phyloP scores from a whole-genome alignment of 2,113 vertebrate species.

The Fregata magnificens region DNA sequence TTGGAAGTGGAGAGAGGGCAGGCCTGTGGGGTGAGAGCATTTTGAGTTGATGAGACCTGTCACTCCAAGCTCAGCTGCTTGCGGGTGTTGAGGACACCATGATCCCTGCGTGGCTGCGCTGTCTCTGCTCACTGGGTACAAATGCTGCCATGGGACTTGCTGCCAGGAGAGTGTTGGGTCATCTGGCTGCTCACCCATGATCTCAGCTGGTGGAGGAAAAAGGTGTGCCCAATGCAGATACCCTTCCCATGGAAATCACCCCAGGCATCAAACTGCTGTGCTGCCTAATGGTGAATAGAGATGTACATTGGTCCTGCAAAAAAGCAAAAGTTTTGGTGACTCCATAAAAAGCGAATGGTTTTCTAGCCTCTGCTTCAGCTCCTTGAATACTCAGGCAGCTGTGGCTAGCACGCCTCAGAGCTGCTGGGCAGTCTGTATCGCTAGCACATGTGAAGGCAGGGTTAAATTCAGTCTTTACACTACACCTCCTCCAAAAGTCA shows the following conservation, averaged over 20 bases:
- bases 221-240: fast-evolving
- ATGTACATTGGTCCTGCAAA: fast-evolving
- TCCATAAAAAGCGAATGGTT: background rate
- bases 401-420: background rate
- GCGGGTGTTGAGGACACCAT: background rate
- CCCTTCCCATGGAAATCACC: background rate
- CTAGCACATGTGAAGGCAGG: background rate
- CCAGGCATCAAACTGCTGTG: background rate
- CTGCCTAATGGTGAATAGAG: background rate
- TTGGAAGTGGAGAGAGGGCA: background rate
- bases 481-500: background rate
- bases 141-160: background rate
- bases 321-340: background rate
- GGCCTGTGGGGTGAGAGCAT: background rate
- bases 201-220: background rate
- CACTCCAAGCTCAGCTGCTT: background rate
- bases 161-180: fast-evolving
- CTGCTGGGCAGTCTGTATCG: background rate
- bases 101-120: fast-evolving
- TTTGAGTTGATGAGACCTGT: background rate
- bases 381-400: background rate
- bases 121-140: background rate
- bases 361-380: background rate
- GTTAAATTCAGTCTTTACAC: background rate
- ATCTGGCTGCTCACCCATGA: background rate